Evolutionary conservation across 2,113 vertebrate genomes (phyloP), one percentile per base, ranked within the genome.

Genomic region (Vicugna pacos): DNA sequence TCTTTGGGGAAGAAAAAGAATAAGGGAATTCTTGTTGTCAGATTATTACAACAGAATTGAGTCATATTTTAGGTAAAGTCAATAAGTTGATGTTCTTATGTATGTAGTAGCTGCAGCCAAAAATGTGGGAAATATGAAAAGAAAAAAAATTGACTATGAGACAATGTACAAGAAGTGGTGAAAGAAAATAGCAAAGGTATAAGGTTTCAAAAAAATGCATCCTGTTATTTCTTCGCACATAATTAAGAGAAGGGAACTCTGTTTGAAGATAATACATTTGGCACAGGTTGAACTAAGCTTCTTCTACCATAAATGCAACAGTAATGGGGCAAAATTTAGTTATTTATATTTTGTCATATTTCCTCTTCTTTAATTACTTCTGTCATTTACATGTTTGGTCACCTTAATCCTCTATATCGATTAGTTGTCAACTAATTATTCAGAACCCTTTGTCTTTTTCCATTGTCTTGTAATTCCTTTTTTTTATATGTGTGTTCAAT

Each of bases 11-110:
- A 46, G 32, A 89, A 80, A 75, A 5, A 62, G 24, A 5, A 77
- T 54, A 64, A 86, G 17, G 14, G 1, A 42, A 38, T 77, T 77
- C n/a, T 9, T 70, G 6, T 79, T 73, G 26, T 77, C 10, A 69
- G 54, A 35, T 93, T 92, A 79, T 84, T 26, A 38, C 2, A 70
- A 30, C 10, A 89, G n/a, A 91, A 64, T 72, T 92, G 60, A 92
- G 20, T 83, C 5, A 64, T 75, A 80, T 70, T 86, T 94, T 64
- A 93, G 81, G 12, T 28, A 91, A 46, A 70, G 5, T 83, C 70
- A 90, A 14, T 80, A 38, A 70, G 30, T n/a, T 28, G 2, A 94
- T 60, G 7, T 92, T 3, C 38, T 62, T 70, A 82, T 79, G 42
- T 93, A 15, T 15, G 10, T 22, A 58, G 8, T 22, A 58, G 3